phyloP scores from a whole-genome alignment of 1,140 invertebrate species.

The Macrosteles quadrilineatus region DNA sequence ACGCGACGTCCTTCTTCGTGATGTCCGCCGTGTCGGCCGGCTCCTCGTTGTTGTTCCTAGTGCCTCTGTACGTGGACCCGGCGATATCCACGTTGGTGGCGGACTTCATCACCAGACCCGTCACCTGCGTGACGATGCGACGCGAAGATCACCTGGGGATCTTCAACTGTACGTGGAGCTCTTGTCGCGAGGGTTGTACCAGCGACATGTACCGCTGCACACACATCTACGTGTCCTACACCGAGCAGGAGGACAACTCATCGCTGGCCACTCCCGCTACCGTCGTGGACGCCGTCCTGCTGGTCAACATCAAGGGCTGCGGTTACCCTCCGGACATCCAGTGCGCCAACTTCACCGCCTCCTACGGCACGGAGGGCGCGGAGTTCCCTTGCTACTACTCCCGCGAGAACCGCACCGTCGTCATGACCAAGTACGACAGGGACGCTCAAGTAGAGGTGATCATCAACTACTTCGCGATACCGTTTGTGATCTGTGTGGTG shows the following conservation, averaged over 20 bases:
- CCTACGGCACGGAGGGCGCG: slow-evolving; percentile 72
- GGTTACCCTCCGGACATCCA: slow-evolving; percentile 86
- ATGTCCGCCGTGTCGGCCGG: slow-evolving; percentile 77
- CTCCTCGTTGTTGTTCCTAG: slow-evolving; percentile 80
- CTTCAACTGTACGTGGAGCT: slow-evolving; percentile 84
- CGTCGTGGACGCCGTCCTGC: slow-evolving; percentile 65
- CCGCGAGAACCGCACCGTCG: slow-evolving; percentile 74
- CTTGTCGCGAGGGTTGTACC: slow-evolving; percentile 85
- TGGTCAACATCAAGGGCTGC: slow-evolving; percentile 82
- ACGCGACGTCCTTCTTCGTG: slow-evolving; percentile 75
- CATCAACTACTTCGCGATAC: slow-evolving; percentile 77
- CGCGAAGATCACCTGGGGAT: slow-evolving; percentile 74
- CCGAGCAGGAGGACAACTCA: slow-evolving; percentile 32
- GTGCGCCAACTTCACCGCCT: slow-evolving; percentile 78
- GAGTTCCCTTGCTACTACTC: slow-evolving; percentile 85
- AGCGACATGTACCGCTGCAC: slow-evolving; percentile 84
- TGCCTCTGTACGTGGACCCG: slow-evolving; percentile 87
- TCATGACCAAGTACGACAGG: slow-evolving; percentile 75
- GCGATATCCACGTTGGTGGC: slow-evolving; percentile 84
- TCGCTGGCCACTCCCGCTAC: not conserved
- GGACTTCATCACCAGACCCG: slow-evolving; percentile 77
- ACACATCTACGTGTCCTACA: slow-evolving; percentile 80
- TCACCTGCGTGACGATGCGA: slow-evolving; percentile 72
- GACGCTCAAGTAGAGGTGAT: slow-evolving; percentile 76
- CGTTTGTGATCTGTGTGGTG: slow-evolving; percentile 77